phyloP scores from a whole-genome alignment of 53 echinoderm and acorn worm genomes.

The Holothuria scabra region DNA sequence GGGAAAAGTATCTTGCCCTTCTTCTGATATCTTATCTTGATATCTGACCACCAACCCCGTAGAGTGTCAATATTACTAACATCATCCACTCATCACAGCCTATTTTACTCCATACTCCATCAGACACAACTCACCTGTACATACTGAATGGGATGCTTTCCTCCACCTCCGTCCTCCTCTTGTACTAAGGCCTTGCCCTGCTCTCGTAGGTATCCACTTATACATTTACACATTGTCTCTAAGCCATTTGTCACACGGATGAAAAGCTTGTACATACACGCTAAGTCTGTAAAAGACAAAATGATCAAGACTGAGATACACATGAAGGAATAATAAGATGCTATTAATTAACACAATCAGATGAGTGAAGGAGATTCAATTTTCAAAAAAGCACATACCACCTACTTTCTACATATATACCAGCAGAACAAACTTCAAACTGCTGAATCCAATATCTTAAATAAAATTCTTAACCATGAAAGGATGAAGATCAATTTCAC shows the following conservation, averaged over 20 bases:
- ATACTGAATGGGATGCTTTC: conserved; percentile 97
- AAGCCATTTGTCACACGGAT: conserved; percentile 88
- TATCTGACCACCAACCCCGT: too few relatives aligned
- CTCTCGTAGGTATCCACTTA: conserved; percentile 94
- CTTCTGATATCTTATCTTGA: too few relatives aligned
- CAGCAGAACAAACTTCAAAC: too few relatives aligned
- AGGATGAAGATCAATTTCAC: too few relatives aligned
- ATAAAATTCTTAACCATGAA: too few relatives aligned
- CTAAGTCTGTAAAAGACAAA: conserved; percentile 69
- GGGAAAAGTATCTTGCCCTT: too few relatives aligned
- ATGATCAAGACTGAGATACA: too few relatives aligned
- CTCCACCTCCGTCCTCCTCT: conserved; percentile 80
- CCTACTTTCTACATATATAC: too few relatives aligned
- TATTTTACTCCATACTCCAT: neutral
- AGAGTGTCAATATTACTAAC: too few relatives aligned
- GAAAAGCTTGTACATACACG: conserved; percentile 99
- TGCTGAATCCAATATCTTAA: too few relatives aligned
- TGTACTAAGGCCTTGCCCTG: conserved; percentile 98
- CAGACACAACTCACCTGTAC: conserved; percentile 73
- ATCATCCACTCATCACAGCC: neutral
- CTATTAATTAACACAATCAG: neutral
- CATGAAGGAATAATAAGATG: neutral
- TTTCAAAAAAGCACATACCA: too few relatives aligned
- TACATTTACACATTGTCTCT: conserved; percentile 98
- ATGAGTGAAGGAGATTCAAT: too few relatives aligned